Evolutionary conservation across 2,888 invertebrate species (phyloP).

Genomic region (Troglohyphantes excavatus): DNA sequence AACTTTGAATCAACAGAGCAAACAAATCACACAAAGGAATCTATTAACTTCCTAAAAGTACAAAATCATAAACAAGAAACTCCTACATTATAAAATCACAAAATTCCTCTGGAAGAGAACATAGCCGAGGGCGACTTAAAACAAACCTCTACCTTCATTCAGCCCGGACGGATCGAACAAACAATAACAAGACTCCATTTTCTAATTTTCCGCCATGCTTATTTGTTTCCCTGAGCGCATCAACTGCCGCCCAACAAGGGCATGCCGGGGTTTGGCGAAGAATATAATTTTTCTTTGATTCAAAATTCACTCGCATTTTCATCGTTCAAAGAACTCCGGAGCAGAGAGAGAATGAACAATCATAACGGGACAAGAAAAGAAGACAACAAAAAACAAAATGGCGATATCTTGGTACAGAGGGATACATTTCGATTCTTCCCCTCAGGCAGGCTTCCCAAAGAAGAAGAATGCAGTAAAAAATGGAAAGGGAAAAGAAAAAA

Average conservation of each 20-base stretch:
- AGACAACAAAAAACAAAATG: constrained; percentile 12
- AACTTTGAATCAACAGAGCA: too few species aligned
- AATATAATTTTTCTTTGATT: constrained; percentile 7
- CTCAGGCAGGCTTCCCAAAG: constrained; percentile 30
- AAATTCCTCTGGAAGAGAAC: too few species aligned
- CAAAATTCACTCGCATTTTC: constrained; percentile 7
- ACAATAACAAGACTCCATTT: too few species aligned
- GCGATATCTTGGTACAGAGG: constrained; percentile 34
- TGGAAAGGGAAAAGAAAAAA: neutral
- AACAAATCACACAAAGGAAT: too few species aligned
- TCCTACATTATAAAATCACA: too few species aligned
- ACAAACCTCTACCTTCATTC: too few species aligned
- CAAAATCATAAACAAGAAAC: too few species aligned
- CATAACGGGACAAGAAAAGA: neutral
- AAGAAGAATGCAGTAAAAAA: neutral
- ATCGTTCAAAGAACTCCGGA: constrained; percentile 13
- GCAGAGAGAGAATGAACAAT: neutral
- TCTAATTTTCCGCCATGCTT: neutral
- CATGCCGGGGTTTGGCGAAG: neutral
- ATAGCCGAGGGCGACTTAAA: too few species aligned
- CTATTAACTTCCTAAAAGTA: too few species aligned
- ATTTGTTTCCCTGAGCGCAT: neutral
- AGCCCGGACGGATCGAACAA: neutral
- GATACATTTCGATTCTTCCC: constrained; percentile 12
- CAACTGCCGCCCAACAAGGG: too few species aligned